These are phyloP conservation scores for Microcebus lehilahytsara DNA, from an alignment of 2,113 vertebrate species.

Conservation along the genomic window DNA sequence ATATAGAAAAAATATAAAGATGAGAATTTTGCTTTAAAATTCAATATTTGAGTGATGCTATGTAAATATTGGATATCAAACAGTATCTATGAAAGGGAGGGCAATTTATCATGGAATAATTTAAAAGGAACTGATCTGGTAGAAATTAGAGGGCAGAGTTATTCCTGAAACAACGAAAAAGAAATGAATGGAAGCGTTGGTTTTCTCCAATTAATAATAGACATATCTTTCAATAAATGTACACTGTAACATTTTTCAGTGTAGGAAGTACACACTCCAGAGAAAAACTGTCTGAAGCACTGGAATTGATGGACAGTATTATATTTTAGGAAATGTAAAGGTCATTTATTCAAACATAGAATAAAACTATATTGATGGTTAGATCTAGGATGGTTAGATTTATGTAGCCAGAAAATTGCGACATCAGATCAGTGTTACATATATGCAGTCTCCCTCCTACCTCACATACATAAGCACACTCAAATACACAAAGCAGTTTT, in stretches of 20 bases:
- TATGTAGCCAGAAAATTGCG: neutral
- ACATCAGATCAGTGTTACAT: neutral
- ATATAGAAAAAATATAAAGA: neutral
- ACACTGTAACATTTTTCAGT: neutral
- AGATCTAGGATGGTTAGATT: neutral
- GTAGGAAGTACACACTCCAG: neutral
- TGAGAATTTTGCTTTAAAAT: neutral
- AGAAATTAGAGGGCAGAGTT: neutral
- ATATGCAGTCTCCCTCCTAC: accelerated
- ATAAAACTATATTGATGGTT: neutral
- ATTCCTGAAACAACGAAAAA: neutral
- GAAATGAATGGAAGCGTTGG: neutral
- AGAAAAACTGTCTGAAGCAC: neutral
- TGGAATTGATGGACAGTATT: neutral
- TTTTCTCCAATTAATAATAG: neutral
- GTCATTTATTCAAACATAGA: neutral
- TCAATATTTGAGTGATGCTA: neutral
- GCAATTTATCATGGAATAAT: neutral
- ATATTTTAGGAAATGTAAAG: neutral
- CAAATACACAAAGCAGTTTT: neutral
- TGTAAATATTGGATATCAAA: neutral
- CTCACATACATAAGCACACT: neutral
- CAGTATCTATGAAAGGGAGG: neutral
- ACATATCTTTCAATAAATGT: neutral
- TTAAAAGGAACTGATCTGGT: neutral